Evolutionary conservation across 1,140 invertebrate species (phyloP).

Genomic region (Pachypeltis micranthus): DNA sequence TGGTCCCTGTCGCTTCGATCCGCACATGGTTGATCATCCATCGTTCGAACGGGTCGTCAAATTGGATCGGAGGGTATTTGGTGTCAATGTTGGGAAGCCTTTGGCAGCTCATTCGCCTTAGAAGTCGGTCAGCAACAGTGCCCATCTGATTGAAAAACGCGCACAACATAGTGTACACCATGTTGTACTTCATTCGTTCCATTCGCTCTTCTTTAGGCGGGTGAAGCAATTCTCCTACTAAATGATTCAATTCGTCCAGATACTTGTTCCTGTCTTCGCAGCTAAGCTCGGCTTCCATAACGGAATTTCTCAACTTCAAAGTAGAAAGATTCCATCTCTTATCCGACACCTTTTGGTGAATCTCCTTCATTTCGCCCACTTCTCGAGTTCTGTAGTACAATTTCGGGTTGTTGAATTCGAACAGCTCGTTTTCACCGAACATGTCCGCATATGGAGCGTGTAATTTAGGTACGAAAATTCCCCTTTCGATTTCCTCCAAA

Average conservation of each 20-base stretch:
- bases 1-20: background rate
- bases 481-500: background rate
- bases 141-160: conserved; percentile 6
- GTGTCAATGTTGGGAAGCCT: background rate
- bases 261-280: background rate
- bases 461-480: background rate
- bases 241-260: background rate
- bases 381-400: background rate
- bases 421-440: background rate
- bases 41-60: background rate
- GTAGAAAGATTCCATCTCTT: background rate
- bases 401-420: background rate
- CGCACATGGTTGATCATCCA: background rate
- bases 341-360: background rate
- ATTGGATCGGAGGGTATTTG: background rate
- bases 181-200: background rate
- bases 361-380: background rate
- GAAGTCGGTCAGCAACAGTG: background rate
- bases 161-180: conserved; percentile 3
- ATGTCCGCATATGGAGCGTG: background rate
- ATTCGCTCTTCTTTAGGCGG: background rate
- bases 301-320: background rate
- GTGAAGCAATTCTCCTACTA: background rate
- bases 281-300: background rate
- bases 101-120: background rate